Evolutionary conservation across 2,797 vertebrate genomes (phyloP).

Genomic region (Crotalus adamanteus): DNA sequence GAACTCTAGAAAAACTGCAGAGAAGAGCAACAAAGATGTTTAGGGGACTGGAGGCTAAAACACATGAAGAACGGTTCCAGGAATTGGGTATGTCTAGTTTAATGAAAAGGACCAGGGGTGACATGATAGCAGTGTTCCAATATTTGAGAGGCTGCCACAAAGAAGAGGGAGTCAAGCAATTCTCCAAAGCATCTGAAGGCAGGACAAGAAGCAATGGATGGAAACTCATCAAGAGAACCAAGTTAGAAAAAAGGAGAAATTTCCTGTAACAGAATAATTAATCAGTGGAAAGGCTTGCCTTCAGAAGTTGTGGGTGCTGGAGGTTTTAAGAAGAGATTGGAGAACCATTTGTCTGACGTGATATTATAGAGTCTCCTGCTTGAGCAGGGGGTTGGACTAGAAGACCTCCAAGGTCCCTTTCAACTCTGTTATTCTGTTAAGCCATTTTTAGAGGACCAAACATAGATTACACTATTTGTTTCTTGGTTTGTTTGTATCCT

Average conservation of each 20-base stretch:
- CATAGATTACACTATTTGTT: not conserved
- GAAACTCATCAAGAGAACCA: not conserved
- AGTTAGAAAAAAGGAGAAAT: not conserved
- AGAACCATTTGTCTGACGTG: not conserved
- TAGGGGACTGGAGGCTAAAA: not conserved
- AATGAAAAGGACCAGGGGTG: not conserved
- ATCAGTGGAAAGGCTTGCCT: not conserved
- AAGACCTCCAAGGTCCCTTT: not conserved
- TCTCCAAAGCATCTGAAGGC: not conserved
- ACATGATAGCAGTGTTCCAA: not conserved
- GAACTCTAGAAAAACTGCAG: too few relatives aligned
- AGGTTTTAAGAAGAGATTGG: not conserved
- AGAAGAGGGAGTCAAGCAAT: not conserved
- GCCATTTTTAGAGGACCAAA: not conserved
- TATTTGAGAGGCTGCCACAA: fast-evolving
- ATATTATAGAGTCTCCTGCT: not conserved
- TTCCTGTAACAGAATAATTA: not conserved
- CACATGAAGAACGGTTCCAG: not conserved
- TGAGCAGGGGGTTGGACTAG: not conserved
- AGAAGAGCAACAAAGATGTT: not conserved
- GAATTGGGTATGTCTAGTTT: not conserved
- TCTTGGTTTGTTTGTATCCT: not conserved
- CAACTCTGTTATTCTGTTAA: not conserved
- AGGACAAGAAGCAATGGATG: not conserved
- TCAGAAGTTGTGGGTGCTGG: not conserved